Percentiles rank a stretch among this genome's conserved stretches.
Evolutionary conservation across 2,113 vertebrate species (phyloP).

Genomic region (Ophiodon elongatus): DNA sequence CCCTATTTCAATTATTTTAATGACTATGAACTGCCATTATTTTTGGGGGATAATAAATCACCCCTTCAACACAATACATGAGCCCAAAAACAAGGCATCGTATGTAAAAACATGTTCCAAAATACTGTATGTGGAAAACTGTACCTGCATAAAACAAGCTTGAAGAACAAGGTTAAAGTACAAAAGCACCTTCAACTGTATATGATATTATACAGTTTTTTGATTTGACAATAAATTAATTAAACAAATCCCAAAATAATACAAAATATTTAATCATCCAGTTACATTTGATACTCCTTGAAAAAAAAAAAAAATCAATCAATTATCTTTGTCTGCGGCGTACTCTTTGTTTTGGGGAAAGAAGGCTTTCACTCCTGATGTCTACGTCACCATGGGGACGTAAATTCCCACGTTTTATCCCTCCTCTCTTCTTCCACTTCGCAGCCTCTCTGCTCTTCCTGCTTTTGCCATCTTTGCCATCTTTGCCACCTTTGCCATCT

Average conservation of each 20-base stretch:
- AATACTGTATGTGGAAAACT: not conserved
- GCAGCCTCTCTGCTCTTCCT: conserved; percentile 63
- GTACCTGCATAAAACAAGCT: not conserved
- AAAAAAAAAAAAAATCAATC: not conserved
- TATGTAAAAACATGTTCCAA: not conserved
- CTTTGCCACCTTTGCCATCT: no score
- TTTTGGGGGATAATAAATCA: not conserved
- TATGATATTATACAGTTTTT: not conserved
- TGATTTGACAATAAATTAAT: conserved; percentile 22
- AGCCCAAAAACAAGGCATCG: not conserved
- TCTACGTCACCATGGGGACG: conserved; percentile 36
- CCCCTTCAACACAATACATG: not conserved
- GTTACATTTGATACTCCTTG: not conserved
- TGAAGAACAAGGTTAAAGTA: not conserved
- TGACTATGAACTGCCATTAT: not conserved
- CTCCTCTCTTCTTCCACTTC: conserved; percentile 65
- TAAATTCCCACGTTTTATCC: conserved; percentile 60
- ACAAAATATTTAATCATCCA: not conserved
- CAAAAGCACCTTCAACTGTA: conserved; percentile 7
- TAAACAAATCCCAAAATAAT: not conserved
- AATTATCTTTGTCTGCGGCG: conserved; percentile 59
- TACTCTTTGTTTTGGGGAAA: conserved; percentile 69
- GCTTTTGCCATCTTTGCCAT: conserved; percentile 37
- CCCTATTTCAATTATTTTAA: conserved; percentile 18
- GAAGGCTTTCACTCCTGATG: conserved; percentile 44